Base-by-base conservation (phyloP, 2,113 vertebrate genomes). In the Amblyopsis rosae region DNA sequence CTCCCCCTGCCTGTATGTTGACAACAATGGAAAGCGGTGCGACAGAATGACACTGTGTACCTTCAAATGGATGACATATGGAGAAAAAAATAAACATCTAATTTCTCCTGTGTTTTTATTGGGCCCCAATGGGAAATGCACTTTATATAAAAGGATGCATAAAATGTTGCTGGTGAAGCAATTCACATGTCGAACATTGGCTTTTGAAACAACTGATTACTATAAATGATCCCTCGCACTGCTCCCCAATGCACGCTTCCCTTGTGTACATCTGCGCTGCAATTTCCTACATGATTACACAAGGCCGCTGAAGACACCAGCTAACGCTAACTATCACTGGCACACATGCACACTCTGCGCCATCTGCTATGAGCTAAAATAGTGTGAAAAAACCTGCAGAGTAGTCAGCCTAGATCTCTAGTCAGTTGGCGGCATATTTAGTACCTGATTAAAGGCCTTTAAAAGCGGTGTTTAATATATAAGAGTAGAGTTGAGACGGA, bases 391-490 rank as follows among this genome's bases (percentile, higher is more conserved):
- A 73, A 32, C 15, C 13, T 57, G 16, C 8, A 9, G 16, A 12
- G 6, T 41, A 41, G 59, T 46, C 59, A 46, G 51, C 62, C 60
- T n/a, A 9, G 46, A 4, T 41, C 51, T 11, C 55, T 49, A n/a
- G 48, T n/a, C 15, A 41, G 53, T 9, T 56, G 48, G 50, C 57
- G 47, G 64, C 62, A 53, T 45, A 75, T 75, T 67, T 53, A 16
- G 69, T 73, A 71, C 16, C 53, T 62, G 63, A 83, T 82, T 84
- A 86, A 82, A 85, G 10, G 65, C 61, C 62, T 65, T 54, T 16
- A 61, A 65, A 81, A 81, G 69, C 64, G 54, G 65, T 70, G 50
- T 67, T 88, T 67, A 70, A 81, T 85, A 66, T 69, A 78, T 78
- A 61, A 72, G 49, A 16, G 53, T n/a, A 32, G 51, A 71, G 16